These are phyloP conservation scores for Clarias pachynema DNA, from an alignment of 2,797 vertebrate genomes.

Conservation along the genomic window DNA sequence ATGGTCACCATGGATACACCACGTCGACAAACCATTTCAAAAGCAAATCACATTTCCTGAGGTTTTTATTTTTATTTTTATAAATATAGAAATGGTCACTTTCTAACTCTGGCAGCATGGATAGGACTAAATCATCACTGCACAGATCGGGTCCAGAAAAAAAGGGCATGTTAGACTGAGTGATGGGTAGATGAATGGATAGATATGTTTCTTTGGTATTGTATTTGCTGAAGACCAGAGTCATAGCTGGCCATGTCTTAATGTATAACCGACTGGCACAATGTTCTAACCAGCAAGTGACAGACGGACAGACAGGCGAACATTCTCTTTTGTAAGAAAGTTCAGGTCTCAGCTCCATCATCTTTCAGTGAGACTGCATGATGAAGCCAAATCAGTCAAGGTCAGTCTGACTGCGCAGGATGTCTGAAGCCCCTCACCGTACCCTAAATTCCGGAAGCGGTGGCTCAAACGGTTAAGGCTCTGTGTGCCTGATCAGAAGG, in stretches of 20 bases:
- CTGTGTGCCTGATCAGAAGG: too few relatives aligned
- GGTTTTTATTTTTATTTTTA: neutral
- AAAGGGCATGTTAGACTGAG: too few relatives aligned
- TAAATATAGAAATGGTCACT: neutral
- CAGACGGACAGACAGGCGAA: too few relatives aligned
- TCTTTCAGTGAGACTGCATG: neutral
- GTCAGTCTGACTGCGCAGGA: too few relatives aligned
- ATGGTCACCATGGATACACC: constrained; percentile 44
- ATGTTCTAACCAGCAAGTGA: neutral
- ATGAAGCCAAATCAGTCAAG: neutral
- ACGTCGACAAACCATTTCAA: neutral
- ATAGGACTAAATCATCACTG: neutral
- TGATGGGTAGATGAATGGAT: too few relatives aligned
- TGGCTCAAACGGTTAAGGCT: neutral
- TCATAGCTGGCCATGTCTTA: neutral
- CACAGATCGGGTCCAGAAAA: neutral
- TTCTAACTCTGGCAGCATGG: neutral
- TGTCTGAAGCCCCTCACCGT: neutral
- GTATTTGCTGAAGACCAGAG: neutral
- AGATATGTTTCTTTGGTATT: neutral
- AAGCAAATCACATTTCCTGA: constrained; percentile 5
- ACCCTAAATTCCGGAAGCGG: neutral
- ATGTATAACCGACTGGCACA: neutral
- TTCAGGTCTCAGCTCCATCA: neutral
- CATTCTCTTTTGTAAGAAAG: too few relatives aligned